Base-by-base conservation (phyloP, 2,113 vertebrate species). In the Mirounga angustirostris region DNA sequence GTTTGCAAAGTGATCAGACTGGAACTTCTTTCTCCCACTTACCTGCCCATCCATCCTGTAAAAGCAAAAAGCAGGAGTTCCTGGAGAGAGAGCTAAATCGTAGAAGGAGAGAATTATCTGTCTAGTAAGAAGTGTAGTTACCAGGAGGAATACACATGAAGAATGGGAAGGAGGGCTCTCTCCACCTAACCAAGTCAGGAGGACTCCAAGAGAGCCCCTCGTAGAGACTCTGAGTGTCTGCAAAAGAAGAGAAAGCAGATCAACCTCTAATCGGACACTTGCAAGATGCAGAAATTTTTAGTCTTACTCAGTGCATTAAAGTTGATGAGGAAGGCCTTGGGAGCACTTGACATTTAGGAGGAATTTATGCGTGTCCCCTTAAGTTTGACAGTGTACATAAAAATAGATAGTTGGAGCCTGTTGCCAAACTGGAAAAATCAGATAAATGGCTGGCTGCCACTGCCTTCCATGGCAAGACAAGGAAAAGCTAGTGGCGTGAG, bases 261-360 rank as follows among this genome's bases (percentile, higher is more conserved):
- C 54, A 15, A n/a, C 28, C 8, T 86, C 43, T 94, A 73, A 61
- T 1, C 0, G 9, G 73, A 95, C 5, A 46, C 50, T 89, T 84
- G 56, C 28, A 84, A 87, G 56, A 61, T 40, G n/a, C n/a, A 94
- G 87, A 86, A 54, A 54, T 33, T 86, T 94, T 83, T 58, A 90
- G 79, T 56, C n/a, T 96, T 74, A 86, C 14, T 76, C 61, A 63
- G 87, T 61, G 11, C 84, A 84, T 87, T 50, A 15, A 87, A 18
- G n/a, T 96, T 90, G 85, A 90, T 59, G 91, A 97, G 8, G 24
- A 69, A 95, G 91, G 93, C 93, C 80, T 84, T 95, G 94, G 94
- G 88, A 97, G 28, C 87, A 84, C 50, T 97, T 97, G 98, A 95
- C 88, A 94, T 97, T 97, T 96, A 46, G 58, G 40, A 96, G 22